Evolutionary conservation across 2,797 vertebrate species (phyloP).

Genomic region (Sebastes kiyomatsui): DNA sequence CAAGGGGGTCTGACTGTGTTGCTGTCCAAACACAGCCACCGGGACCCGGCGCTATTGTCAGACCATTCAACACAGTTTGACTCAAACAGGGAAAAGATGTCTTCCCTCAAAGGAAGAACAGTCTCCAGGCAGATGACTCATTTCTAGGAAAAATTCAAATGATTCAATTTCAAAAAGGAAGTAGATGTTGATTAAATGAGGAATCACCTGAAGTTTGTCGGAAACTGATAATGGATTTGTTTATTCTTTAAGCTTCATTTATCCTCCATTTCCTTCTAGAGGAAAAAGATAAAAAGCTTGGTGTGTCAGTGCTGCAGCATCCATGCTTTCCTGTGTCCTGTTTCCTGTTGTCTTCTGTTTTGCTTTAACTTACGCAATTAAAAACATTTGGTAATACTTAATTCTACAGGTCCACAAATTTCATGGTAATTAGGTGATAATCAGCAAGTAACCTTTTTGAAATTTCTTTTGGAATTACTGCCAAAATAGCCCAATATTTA

Average conservation of each 20-base stretch:
- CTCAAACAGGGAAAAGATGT: slow-evolving; percentile 70
- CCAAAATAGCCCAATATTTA: too few species aligned
- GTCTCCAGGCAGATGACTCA: slow-evolving; percentile 38
- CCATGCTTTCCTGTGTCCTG: slow-evolving; percentile 34
- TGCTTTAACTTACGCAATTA: slow-evolving; percentile 15
- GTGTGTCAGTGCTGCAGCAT: slow-evolving; percentile 18
- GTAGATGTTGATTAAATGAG: slow-evolving; percentile 30
- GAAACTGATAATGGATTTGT: slow-evolving; percentile 36
- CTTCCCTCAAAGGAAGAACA: slow-evolving; percentile 63
- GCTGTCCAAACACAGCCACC: slow-evolving; percentile 75
- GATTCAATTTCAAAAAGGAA: slow-evolving; percentile 39
- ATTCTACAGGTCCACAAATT: too few species aligned
- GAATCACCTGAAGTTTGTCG: slow-evolving; percentile 19
- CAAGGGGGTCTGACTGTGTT: slow-evolving; percentile 65
- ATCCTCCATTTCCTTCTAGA: slow-evolving; percentile 21
- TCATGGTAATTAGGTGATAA: too few species aligned
- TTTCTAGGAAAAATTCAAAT: slow-evolving; percentile 10
- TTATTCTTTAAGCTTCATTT: slow-evolving; percentile 43
- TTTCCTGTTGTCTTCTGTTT: slow-evolving; percentile 20
- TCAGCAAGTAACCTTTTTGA: too few species aligned
- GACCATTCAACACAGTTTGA: slow-evolving; percentile 39
- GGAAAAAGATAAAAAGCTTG: slow-evolving; percentile 19
- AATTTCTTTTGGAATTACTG: too few species aligned
- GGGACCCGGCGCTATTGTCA: slow-evolving; percentile 68
- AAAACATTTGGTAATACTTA: background rate